Evolutionary conservation across 2,797 vertebrate genomes (phyloP), one percentile per base, ranked within the genome.

Genomic region (Ceyx erithaca): DNA sequence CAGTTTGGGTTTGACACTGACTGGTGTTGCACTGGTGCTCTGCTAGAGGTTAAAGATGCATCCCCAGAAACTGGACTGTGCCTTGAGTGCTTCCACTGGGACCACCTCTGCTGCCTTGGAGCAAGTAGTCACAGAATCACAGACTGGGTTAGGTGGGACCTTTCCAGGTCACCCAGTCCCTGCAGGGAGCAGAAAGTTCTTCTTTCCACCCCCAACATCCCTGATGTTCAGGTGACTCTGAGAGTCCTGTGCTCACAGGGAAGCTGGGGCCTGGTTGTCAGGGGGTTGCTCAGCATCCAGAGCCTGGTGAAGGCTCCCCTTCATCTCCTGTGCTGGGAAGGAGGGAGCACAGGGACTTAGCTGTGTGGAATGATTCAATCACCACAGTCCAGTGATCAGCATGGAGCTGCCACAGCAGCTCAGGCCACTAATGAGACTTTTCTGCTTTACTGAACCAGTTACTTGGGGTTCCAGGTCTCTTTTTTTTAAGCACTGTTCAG

Each of bases 321-420:
- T 94, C 62, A 92, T 91, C 73, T 87, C 72, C 72, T 63, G 69
- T 81, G 94, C 92, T 2, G 4, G 85, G 91, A 89, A 80, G 57
- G 59, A 87, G 93, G 91, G 81, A 89, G 84, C 58, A 82, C 70
- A 43, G 67, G 70, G 70, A 92, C 80, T 85, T 81, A 81, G 75
- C 84, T 80, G 30, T 33, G 77, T 78, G 68, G 83, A 93, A 94
- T 76, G 80, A 92, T 22, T 57, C 40, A 76, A 89, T 93, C 84
- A 86, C 78, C 73, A 62, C 46, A 94, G 88, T 20, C 2, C 7
- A 93, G 13, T 26, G 58, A 90, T 43, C 69, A 72, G 30, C 87
- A 91, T 2, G 1, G 73, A 30, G 33, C 66, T 78, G 43, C 48
- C 35, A 73, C 2, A 46, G 22, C 70, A 87, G 71, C 64, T 87